Evolutionary conservation across 2,113 vertebrate genomes (phyloP).

Genomic region (Upupa epops): DNA sequence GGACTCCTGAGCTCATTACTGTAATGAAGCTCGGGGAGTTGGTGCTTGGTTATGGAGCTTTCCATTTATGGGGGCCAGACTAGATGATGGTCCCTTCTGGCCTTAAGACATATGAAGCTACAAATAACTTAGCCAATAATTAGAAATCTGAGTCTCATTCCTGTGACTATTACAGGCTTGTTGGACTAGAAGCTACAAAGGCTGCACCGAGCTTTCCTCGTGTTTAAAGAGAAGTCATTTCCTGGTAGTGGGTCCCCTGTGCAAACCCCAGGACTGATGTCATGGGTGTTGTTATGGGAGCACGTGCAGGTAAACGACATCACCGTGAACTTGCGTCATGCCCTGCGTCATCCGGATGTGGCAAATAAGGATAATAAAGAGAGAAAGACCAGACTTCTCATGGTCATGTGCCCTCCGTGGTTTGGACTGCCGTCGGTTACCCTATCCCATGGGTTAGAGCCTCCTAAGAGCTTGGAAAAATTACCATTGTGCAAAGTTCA

Average conservation of each 20-base stretch:
- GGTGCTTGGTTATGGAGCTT: conserved; percentile 27
- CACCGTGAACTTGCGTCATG: not conserved
- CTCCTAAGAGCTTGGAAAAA: not conserved
- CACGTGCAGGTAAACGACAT: conserved; percentile 2
- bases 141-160: conserved; percentile 51
- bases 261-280: conserved; percentile 12
- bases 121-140: conserved; percentile 52
- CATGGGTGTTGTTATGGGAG: not conserved
- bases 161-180: conserved; percentile 38
- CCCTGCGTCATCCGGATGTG: not conserved
- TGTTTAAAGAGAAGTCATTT: conserved; percentile 54
- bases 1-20: conserved; percentile 23
- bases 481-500: not conserved
- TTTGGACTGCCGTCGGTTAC: not conserved
- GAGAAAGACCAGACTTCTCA: not conserved
- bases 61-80: conserved; percentile 43
- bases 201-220: not conserved
- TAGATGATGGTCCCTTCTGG: conserved; percentile 56
- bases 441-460: not conserved
- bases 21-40: not conserved
- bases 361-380: not conserved
- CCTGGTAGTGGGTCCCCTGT: conserved; percentile 23
- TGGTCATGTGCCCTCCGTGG: not conserved
- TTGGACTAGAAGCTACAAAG: conserved; percentile 31
- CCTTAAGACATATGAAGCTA: conserved; percentile 33